A percentile compares a stretch with the other conserved stretches of the same genome.
Conservation (phyloP, 1,140 invertebrate genomes). For the Caenorhabditis brenneri region DNA sequence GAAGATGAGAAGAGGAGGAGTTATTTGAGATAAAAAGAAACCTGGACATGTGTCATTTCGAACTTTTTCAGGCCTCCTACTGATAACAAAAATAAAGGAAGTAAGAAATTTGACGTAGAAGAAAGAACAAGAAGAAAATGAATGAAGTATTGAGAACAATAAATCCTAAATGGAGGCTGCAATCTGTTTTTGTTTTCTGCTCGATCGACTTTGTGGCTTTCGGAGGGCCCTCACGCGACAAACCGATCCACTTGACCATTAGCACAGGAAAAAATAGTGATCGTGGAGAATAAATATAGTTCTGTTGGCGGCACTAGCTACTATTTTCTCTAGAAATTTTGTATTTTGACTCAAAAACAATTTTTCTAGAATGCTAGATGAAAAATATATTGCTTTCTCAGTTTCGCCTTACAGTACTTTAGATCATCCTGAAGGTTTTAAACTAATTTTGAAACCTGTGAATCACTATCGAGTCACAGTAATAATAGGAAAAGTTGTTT, state of each 20-base stretch:
- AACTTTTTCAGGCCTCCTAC: constrained; percentile 8
- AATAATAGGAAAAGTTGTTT: no score
- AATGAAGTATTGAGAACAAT: neutral
- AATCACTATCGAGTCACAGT: no score
- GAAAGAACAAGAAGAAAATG: neutral
- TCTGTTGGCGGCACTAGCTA: neutral
- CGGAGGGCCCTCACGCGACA: neutral
- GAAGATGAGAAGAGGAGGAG: neutral
- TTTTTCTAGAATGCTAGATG: no score
- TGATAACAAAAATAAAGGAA: constrained; percentile 26
- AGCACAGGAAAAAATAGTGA: neutral
- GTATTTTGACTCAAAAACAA: no score
- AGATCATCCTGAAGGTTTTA: no score
- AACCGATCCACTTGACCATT: constrained; percentile 25
- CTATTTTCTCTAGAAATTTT: neutral
- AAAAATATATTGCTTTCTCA: no score
- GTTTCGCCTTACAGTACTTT: no score
- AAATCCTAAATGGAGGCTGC: neutral
- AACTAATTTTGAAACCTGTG: no score
- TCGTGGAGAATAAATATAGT: neutral
- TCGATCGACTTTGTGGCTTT: constrained; percentile 11
- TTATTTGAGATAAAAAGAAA: neutral
- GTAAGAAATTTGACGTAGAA: neutral
- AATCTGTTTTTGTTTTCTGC: constrained; percentile 29
- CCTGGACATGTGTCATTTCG: constrained; percentile 14